These are phyloP conservation scores for Pomatostomus ruficeps DNA, from an alignment of 2,113 vertebrate genomes.

Conservation along the genomic window DNA sequence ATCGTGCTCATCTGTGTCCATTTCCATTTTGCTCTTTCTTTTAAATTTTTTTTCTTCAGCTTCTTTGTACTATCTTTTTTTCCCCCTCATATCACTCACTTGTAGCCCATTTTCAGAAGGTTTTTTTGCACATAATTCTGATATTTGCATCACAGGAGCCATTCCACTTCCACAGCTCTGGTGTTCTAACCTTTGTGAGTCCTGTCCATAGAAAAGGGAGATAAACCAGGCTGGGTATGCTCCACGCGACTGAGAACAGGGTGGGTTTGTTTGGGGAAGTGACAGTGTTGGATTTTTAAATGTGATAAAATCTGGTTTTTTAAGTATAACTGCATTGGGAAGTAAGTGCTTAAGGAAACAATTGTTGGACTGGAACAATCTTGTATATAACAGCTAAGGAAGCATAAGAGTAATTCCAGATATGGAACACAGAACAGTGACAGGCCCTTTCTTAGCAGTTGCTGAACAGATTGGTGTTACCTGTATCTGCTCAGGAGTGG, in stretches of 20 bases:
- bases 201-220: not conserved
- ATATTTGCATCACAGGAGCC: not conserved
- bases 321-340: not conserved
- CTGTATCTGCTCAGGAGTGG: not conserved
- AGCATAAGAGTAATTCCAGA: not conserved
- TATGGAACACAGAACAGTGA: not conserved
- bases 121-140: not conserved
- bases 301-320: slow-evolving; percentile 12
- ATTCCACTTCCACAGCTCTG: not conserved
- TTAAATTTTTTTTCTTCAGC: not conserved
- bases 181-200: not conserved
- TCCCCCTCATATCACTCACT: not conserved
- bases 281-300: not conserved
- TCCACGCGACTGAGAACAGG: not conserved
- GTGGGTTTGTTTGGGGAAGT: not conserved
- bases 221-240: not conserved
- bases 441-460: not conserved
- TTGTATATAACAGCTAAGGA: not conserved
- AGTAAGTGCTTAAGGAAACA: not conserved
- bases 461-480: not conserved
- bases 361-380: not conserved
- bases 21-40: not conserved
- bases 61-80: not conserved
- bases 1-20: not conserved
- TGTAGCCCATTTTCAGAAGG: not conserved